Evolutionary conservation across 1,140 invertebrate species (phyloP), one percentile per base, ranked within the genome.

Genomic region (Arctopsyche grandis): DNA sequence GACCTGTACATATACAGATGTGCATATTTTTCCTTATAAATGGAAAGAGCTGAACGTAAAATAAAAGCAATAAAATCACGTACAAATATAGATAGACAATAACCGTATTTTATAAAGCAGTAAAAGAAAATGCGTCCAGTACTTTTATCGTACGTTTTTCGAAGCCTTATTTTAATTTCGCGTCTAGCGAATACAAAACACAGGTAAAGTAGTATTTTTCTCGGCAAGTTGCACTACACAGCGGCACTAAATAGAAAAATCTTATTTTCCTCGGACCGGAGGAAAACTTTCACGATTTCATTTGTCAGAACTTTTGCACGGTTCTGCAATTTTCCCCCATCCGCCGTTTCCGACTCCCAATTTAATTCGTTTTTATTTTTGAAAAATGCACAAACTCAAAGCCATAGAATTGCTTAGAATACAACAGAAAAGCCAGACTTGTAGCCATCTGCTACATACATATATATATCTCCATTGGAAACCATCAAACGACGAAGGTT

Each of bases 181-280:
- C 56, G 56, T 19, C 16, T 1, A 52, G 16, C 48, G 21, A 19
- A 9, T 66, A 12, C 63, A 26, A 9, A 66, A 66, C n/a, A 29
- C 63, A 66, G 63, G 63, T 66, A 29, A 26, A 66, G 10, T 66
- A 14, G 24, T 26, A 60, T 22, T 66, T 22, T 3, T n/a, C 7
- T 9, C 3, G 24, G 24, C 24, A 46, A 71, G 46, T n/a, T 16
- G 69, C 29, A 71, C 5, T 21, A 22, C n/a, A n/a, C n/a, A n/a
- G n/a, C n/a, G 38, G 19, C 21, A 56, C 71, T 74, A 56, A 74
- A 74, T 74, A 48, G 71, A 56, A 74, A 71, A 74, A 74, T 74
- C 48, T 74, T 74, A 74, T 56, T 74, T 74, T 56, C 38, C 38
- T 7, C 29, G 69, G 46, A 26, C 26, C 69, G 19, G 26, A 22